Base-by-base conservation (phyloP, 35 echinoderm and acorn worm genomes). In the Apostichopus japonicus region DNA sequence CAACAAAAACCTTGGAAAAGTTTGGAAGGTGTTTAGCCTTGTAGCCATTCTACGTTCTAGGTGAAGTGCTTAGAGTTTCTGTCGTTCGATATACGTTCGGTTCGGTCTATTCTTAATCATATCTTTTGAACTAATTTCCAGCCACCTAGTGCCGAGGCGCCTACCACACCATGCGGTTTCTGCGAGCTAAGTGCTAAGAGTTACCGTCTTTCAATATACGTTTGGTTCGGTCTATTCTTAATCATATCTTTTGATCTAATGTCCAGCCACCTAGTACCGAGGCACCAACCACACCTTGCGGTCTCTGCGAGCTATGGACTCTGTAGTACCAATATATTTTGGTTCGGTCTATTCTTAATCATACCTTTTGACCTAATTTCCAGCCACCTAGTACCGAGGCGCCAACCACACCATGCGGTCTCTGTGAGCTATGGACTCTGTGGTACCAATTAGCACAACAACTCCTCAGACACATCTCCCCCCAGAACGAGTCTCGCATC, bases 391-490 rank as follows among this genome's bases (percentile, higher is more conserved):
- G 79, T 25, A 91, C 90, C 54, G 90, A 91, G 24, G 58, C 54
- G 0, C 72, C 90, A 16, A 79, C 51, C 13, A 19, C 7, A 21
- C 90, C 92, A 15, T 98, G 96, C 72, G 83, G 79, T 52, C 84
- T 95, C 0, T 99, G 97, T 93, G 97, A 99, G 44, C 91, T 99
- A 19, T 99, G 91, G 79, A 93, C 95, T 15, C 76, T 96, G 14
- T 99, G 93, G 95, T 99, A 95, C 81, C 97, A 99, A 86, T 79
- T 98, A 13, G 88, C 92, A n/a, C 86, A 96, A 55, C 92, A 93
- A 86, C 80, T 99, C 10, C 55, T 96, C n/a, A 91, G 93, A 19
- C 92, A 92, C 53, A 96, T 98, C 58, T 93, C 95, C 9, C 95
- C 87, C 23, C 76, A 80, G 23, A 84, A 92, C 1, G 95, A 96